A percentile compares a stretch with the other conserved stretches of the same genome.
phyloP scores from a whole-genome alignment of 1,140 invertebrate species.

The Lithobius niger region DNA sequence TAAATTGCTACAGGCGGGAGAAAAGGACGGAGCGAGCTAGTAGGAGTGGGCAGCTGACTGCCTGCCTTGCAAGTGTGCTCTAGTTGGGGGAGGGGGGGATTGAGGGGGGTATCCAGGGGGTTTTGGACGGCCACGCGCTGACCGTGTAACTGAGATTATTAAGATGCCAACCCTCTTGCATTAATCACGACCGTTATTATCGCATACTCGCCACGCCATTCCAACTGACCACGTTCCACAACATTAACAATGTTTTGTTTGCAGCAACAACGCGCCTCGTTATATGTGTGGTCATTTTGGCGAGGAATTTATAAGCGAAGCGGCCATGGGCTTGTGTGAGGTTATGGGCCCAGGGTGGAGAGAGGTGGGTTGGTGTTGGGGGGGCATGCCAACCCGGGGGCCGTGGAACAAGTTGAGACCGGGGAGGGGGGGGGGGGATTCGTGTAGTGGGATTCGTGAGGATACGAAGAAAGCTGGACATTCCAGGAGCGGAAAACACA shows the following conservation, averaged over 20 bases:
- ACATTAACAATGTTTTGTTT: slow-evolving; percentile 3
- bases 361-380: too few species aligned
- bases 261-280: too few species aligned
- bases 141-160: slow-evolving; percentile 7
- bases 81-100: not conserved
- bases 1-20: not conserved
- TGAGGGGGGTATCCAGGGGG: not conserved
- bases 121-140: not conserved
- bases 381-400: too few species aligned
- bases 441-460: not conserved
- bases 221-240: slow-evolving; percentile 3
- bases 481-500: too few species aligned
- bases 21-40: too few species aligned
- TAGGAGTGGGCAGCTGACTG: too few species aligned
- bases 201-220: not conserved
- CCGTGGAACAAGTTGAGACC: too few species aligned
- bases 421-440: not conserved
- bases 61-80: not conserved
- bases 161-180: slow-evolving; percentile 1
- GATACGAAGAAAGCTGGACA: too few species aligned
- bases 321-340: not conserved
- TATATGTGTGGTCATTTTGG: not conserved
- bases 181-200: slow-evolving; percentile 5
- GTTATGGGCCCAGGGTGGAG: not conserved
- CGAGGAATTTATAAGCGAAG: slow-evolving; percentile 1